Evolutionary conservation across 2,888 invertebrate species (phyloP).

Genomic region (Pogonocherus hispidulus): DNA sequence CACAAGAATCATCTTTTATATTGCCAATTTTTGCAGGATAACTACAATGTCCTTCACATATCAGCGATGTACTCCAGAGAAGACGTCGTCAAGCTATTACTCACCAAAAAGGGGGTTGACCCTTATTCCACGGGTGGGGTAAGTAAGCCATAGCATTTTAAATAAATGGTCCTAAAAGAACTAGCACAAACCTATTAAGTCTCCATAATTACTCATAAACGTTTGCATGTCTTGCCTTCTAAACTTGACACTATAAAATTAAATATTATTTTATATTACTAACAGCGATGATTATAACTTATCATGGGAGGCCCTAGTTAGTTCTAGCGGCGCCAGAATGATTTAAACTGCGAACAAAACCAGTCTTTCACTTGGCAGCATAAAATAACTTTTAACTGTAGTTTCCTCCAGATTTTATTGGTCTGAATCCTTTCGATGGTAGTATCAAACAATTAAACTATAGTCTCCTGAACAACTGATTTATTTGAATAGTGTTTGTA

Average conservation of each 20-base stretch:
- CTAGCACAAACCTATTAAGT: not conserved
- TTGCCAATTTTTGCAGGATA: slow-evolving; percentile 80
- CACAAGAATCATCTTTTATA: too few relatives aligned
- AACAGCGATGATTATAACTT: slow-evolving; percentile 39
- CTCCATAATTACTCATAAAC: slow-evolving; percentile 4
- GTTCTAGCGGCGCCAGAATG: slow-evolving; percentile 16
- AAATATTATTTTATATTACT: slow-evolving; percentile 34
- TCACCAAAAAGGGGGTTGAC: slow-evolving; percentile 92
- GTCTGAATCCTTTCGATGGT: too few relatives aligned
- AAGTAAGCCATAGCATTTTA: slow-evolving; percentile 68
- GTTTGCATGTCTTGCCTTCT: slow-evolving; percentile 39
- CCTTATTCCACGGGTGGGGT: slow-evolving; percentile 95
- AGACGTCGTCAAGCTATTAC: slow-evolving; percentile 91
- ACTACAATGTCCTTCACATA: slow-evolving; percentile 94
- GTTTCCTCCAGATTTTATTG: too few relatives aligned
- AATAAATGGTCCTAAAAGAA: not conserved
- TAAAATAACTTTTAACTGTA: too few relatives aligned
- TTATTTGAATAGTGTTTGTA: too few relatives aligned
- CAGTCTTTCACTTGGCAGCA: too few relatives aligned
- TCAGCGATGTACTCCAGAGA: slow-evolving; percentile 95
- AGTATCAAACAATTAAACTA: too few relatives aligned
- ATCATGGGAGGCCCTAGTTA: slow-evolving; percentile 32
- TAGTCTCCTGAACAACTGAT: too few relatives aligned
- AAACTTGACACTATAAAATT: slow-evolving; percentile 34
- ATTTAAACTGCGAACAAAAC: slow-evolving; percentile 25